Percentiles rank a stretch among this genome's conserved stretches.
Conservation (phyloP, 2,113 vertebrate genomes). For the Colistium nudipinnis region DNA sequence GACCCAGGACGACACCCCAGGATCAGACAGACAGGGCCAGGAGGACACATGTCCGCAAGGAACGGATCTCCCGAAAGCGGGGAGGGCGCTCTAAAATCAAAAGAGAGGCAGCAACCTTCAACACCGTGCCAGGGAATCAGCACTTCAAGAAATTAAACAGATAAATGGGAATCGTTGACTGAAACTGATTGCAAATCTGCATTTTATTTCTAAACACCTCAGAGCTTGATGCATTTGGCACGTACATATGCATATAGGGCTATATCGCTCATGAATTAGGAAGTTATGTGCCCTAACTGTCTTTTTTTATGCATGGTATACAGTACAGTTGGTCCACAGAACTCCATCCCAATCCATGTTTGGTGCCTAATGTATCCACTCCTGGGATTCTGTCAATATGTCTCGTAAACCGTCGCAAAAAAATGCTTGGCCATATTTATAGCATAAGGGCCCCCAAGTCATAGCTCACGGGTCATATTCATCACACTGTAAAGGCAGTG, state of each 20-base stretch:
- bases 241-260: slow-evolving; percentile 5
- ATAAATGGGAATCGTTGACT: slow-evolving; percentile 28
- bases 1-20: slow-evolving; percentile 49
- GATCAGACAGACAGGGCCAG: slow-evolving; percentile 29
- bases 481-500: slow-evolving; percentile 51
- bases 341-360: neutral
- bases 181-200: slow-evolving; percentile 17
- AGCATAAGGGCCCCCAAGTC: slow-evolving; percentile 46
- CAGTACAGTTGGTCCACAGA: slow-evolving; percentile 4
- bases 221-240: slow-evolving; percentile 19
- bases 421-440: slow-evolving; percentile 66
- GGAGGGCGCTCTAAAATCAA: slow-evolving; percentile 20
- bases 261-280: slow-evolving; percentile 10
- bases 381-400: slow-evolving; percentile 29
- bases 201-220: neutral
- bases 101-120: slow-evolving; percentile 17
- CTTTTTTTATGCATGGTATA: slow-evolving; percentile 25
- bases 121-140: neutral
- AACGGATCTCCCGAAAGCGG: slow-evolving; percentile 15
- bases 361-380: slow-evolving; percentile 20
- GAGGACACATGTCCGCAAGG: slow-evolving; percentile 18
- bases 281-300: neutral
- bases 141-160: slow-evolving; percentile 20
- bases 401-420: slow-evolving; percentile 63
- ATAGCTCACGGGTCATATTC: slow-evolving; percentile 45